These are phyloP conservation scores for Papilio polyxenes DNA, from an alignment of 1,140 invertebrate species.

Conservation along the genomic window DNA sequence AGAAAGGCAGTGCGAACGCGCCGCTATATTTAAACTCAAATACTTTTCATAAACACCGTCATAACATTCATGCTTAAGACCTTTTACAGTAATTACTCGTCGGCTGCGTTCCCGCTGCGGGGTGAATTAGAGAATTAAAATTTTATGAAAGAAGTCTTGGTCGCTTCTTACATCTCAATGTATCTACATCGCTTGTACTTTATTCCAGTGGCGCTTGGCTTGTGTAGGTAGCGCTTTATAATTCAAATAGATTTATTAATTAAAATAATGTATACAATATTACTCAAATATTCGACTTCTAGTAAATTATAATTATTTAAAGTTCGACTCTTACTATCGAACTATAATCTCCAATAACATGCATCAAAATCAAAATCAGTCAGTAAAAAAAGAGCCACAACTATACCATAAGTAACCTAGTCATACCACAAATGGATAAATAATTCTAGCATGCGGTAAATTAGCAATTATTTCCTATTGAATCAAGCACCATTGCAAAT, in stretches of 20 bases:
- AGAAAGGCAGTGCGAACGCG: constrained; percentile 66
- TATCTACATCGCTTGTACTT: constrained; percentile 53
- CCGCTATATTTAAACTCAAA: constrained; percentile 66
- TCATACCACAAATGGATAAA: not conserved
- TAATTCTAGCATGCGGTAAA: constrained; percentile 9
- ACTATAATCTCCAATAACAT: not conserved
- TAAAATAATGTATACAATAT: not conserved
- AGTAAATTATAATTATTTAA: not conserved
- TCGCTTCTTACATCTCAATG: constrained; percentile 63
- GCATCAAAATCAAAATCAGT: too few species aligned
- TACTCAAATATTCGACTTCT: not conserved
- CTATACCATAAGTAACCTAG: not conserved
- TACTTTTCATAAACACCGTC: constrained; percentile 79
- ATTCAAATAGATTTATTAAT: constrained; percentile 8
- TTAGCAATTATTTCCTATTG: not conserved
- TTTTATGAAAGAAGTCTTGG: constrained; percentile 76
- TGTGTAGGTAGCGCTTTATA: not conserved
- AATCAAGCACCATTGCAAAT: not conserved
- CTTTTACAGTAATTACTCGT: constrained; percentile 78
- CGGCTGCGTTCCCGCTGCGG: constrained; percentile 55
- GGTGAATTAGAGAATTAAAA: constrained; percentile 78
- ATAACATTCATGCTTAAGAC: constrained; percentile 80
- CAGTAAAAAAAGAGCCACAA: not conserved
- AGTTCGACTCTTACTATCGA: not conserved
- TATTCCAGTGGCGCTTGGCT: constrained; percentile 7